phyloP scores from a whole-genome alignment of 2,888 invertebrate species.

The Parnassius smintheus region DNA sequence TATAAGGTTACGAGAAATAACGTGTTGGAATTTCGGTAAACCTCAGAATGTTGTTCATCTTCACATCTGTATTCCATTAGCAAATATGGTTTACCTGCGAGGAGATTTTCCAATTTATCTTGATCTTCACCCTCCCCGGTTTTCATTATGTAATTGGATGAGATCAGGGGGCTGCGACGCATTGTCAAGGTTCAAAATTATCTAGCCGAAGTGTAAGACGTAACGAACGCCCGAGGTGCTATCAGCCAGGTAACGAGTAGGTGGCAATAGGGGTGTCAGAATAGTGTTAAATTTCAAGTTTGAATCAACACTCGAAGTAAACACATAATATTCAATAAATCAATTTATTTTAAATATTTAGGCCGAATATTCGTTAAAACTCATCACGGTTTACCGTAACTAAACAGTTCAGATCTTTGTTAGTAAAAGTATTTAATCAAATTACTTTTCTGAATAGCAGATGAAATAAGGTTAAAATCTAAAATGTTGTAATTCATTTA shows the following conservation, averaged over 20 bases:
- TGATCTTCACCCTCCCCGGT: conserved; percentile 42
- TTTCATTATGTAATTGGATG: conserved; percentile 46
- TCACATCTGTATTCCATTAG: conserved; percentile 77
- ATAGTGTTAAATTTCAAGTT: conserved; percentile 25
- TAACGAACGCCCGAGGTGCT: conserved; percentile 73
- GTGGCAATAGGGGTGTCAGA: conserved; percentile 47
- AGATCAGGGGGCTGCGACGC: conserved; percentile 50
- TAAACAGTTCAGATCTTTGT: no score
- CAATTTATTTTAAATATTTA: neutral
- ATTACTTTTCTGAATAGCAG: no score
- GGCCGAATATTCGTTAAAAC: no score
- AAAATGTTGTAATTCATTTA: no score
- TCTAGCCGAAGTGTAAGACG: conserved; percentile 64
- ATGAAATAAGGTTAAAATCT: no score
- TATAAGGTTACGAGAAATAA: conserved; percentile 23
- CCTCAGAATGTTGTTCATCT: conserved; percentile 68
- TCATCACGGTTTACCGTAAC: no score
- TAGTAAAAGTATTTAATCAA: no score
- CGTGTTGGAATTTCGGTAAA: conserved; percentile 54
- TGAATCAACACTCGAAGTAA: conserved; percentile 17
- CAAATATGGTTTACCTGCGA: conserved; percentile 68
- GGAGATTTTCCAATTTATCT: conserved; percentile 46
- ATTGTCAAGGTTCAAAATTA: conserved; percentile 63
- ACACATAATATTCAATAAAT: neutral
- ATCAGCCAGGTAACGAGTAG: conserved; percentile 63